Base-by-base conservation (phyloP, 23 tunicate species). In the Diplosoma virens region DNA sequence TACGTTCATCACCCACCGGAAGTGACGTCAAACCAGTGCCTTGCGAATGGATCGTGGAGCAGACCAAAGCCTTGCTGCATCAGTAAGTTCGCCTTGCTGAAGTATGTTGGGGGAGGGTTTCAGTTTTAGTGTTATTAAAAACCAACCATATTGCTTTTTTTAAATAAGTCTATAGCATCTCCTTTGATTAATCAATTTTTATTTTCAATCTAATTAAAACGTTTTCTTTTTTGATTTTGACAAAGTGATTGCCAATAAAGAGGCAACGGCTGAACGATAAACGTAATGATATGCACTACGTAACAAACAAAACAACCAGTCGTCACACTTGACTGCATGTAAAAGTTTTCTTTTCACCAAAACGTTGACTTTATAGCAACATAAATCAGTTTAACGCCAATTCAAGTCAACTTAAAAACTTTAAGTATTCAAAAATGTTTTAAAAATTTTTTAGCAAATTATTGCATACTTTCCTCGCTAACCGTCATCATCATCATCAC, bases 31-130 rank as follows among this genome's bases (percentile, higher is more conserved):
- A 72, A 50, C 33, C 21, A 3, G 16, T 72, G 78, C 22, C 36
- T 72, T n/a, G 14, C 14, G 3, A 34, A 47, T 22, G 78, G 78
- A 25, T 24, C 34, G 16, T 72, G 78, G 78, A 72, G 78, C 22
- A 6, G 9, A 24, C 78, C 78, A 18, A 50, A 47, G 33, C 78
- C 78, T 6, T 72, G 78, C 27, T 72, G 78, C 25, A 34, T 33
- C 6, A 72, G 78, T 72, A 27, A 47, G 74, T 34, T 7, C 5
- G n/a, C n/a, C n/a, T n/a, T n/a, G n/a, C n/a, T n/a, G n/a, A n/a
- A n/a, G n/a, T n/a, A n/a, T n/a, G n/a, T n/a, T n/a, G n/a, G n/a
- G n/a, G n/a, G n/a, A n/a, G n/a, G n/a, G n/a, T n/a, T n/a, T n/a
- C n/a, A n/a, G n/a, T n/a, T n/a, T n/a, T n/a, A n/a, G n/a, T n/a